phyloP scores from a whole-genome alignment of 2,113 vertebrate species.

The Notothenia rossii region DNA sequence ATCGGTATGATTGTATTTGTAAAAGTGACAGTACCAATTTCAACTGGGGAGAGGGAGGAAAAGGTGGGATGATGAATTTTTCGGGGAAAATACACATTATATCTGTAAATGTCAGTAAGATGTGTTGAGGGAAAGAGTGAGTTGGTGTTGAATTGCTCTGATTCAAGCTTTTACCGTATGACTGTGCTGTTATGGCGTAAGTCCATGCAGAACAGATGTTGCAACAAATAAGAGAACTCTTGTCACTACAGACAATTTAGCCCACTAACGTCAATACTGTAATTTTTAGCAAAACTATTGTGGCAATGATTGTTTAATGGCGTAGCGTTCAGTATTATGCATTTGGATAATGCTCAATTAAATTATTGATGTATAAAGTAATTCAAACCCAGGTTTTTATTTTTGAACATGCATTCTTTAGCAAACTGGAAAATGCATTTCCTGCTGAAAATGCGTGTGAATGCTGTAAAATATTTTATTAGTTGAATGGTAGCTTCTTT shows the following conservation, averaged over 20 bases:
- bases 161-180: constrained; percentile 1
- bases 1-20: neutral
- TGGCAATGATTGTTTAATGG: neutral
- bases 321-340: neutral
- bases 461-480: too few species aligned
- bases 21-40: neutral
- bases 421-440: neutral
- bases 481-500: too few species aligned
- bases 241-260: neutral
- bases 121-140: neutral
- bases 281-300: neutral
- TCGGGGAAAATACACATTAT: neutral
- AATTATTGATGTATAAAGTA: neutral
- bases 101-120: constrained; percentile 4
- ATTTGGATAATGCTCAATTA: neutral
- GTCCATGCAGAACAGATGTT: neutral
- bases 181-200: neutral
- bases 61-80: neutral
- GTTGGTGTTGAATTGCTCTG: constrained; percentile 5
- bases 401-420: neutral
- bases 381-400: neutral
- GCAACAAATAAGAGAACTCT: constrained; percentile 6
- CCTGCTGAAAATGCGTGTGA: too few species aligned
- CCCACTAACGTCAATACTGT: neutral
- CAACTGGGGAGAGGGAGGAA: neutral